Conservation (phyloP, 1,140 invertebrate genomes). For the Psix sp. region DNA sequence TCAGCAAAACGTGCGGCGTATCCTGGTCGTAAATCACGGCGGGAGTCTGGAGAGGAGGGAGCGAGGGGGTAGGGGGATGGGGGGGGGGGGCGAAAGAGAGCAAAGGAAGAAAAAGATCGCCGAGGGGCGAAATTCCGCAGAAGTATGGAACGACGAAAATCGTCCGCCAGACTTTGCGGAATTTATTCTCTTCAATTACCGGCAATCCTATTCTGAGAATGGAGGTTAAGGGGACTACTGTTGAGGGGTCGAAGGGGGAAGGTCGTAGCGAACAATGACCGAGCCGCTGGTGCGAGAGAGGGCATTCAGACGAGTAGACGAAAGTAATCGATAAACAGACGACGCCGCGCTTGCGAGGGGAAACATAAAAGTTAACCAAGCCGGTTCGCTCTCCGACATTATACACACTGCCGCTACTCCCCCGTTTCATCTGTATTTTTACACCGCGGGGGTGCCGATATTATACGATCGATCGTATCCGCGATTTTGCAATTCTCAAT, state of each 20-base stretch:
- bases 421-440: no score
- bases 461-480: not conserved
- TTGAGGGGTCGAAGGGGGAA: conserved; percentile 37
- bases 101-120: conserved; percentile 4
- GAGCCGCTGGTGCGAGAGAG: conserved; percentile 45
- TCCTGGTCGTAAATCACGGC: conserved; percentile 24
- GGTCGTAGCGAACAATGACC: conserved; percentile 54
- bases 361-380: conserved; percentile 50
- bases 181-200: conserved; percentile 55
- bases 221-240: conserved; percentile 47
- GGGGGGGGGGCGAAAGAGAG: not conserved
- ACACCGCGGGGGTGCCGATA: conserved; percentile 3
- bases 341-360: conserved; percentile 23
- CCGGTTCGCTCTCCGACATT: conserved; percentile 13
- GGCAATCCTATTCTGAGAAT: conserved; percentile 50
- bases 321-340: conserved; percentile 59
- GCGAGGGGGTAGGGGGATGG: not conserved
- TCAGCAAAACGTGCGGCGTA: conserved; percentile 16
- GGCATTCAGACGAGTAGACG: conserved; percentile 52
- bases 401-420: no score
- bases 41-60: not conserved
- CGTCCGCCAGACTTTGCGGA: conserved; percentile 27
- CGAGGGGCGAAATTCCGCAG: conserved; percentile 21
- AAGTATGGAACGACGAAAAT: conserved; percentile 20
- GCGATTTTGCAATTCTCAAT: conserved; percentile 15